These are phyloP conservation scores for Neotoma lepida DNA, from an alignment of 2,113 vertebrate species.

Conservation along the genomic window DNA sequence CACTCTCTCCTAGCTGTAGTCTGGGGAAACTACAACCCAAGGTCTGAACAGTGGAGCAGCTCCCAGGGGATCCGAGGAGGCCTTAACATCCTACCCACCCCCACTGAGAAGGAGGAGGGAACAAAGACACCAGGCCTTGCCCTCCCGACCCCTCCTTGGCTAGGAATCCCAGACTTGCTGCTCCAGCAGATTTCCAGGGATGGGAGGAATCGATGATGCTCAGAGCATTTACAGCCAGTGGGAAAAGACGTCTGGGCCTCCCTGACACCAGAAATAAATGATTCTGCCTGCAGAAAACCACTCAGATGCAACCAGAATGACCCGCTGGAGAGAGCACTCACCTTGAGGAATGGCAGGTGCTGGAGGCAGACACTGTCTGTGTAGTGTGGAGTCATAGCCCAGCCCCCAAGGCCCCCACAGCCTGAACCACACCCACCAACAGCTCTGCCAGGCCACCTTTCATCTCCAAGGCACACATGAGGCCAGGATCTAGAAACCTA, in stretches of 20 bases:
- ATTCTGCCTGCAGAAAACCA: conserved; percentile 77
- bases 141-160: not conserved
- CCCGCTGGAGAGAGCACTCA: conserved; percentile 83
- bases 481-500: not conserved
- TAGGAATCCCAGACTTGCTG: conserved; percentile 77
- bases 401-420: not conserved
- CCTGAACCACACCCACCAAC: not conserved
- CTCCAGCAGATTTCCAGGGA: conserved; percentile 79
- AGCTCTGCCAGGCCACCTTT: not conserved
- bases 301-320: conserved; percentile 82
- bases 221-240: conserved; percentile 77
- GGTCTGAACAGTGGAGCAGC: not conserved
- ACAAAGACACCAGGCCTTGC: not conserved
- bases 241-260: conserved; percentile 80
- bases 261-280: conserved; percentile 87
- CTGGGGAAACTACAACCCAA: not conserved
- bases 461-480: not conserved
- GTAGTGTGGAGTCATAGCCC: not conserved
- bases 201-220: conserved; percentile 82
- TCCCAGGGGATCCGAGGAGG: not conserved
- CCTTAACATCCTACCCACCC: not conserved
- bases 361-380: conserved; percentile 74
- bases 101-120: not conserved
- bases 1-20: not conserved
- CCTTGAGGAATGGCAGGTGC: conserved; percentile 81